A percentile compares a stretch with the other conserved stretches of the same genome.
These are phyloP conservation scores for Bombus confusus DNA, from an alignment of 1,140 invertebrate species.

Conservation along the genomic window DNA sequence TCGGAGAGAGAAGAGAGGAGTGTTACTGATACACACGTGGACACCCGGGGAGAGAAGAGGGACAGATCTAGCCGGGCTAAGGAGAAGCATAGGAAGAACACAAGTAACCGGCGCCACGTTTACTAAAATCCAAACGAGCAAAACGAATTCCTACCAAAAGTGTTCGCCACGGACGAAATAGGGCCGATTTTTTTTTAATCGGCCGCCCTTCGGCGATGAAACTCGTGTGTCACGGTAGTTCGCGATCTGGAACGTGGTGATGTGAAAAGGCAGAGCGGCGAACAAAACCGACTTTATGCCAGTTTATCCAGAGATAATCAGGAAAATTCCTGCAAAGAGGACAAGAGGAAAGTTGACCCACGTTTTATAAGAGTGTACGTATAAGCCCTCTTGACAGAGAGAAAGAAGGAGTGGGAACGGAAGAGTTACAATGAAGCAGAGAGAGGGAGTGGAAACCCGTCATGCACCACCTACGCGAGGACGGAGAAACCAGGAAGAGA, in stretches of 20 bases:
- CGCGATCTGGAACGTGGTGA: background rate
- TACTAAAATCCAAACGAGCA: background rate
- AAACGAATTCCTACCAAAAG: background rate
- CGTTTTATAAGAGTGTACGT: constrained; percentile 12
- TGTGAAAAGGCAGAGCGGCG: background rate
- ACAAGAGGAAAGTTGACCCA: constrained; percentile 43
- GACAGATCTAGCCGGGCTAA: constrained; percentile 18
- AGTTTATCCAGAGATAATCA: too few species aligned
- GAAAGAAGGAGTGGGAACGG: constrained; percentile 8
- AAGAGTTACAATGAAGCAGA: constrained; percentile 6
- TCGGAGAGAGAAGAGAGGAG: constrained; percentile 57
- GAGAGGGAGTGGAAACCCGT: constrained; percentile 32
- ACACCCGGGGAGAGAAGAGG: constrained; percentile 46
- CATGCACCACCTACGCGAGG: constrained; percentile 42
- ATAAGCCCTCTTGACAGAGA: constrained; percentile 12
- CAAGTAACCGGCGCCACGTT: background rate
- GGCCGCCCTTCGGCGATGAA: background rate
- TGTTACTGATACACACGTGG: constrained; percentile 48
- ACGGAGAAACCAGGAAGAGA: constrained; percentile 60
- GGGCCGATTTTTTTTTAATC: background rate
- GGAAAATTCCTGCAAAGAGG: constrained; percentile 6
- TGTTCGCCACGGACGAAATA: too few species aligned
- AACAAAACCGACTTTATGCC: background rate
- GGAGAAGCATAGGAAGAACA: background rate
- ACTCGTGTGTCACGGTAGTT: background rate